Conservation (phyloP, 2,888 invertebrate genomes). For the Diaprepes abbreviatus region DNA sequence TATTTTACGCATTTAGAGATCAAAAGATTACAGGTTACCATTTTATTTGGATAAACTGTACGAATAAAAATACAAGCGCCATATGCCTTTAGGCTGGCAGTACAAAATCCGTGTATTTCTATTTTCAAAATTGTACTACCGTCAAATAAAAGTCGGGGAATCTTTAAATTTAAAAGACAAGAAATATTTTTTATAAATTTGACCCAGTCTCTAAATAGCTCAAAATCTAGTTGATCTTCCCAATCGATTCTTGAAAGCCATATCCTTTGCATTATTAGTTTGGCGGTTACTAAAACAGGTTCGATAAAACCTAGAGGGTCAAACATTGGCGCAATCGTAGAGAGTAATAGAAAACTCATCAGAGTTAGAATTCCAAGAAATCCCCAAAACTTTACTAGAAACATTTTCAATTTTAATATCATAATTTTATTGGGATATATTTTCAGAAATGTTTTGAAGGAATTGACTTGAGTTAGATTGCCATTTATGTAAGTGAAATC, state of each 20-base stretch:
- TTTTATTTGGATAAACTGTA: too few relatives aligned
- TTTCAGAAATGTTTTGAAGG: background rate
- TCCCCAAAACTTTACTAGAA: conserved; percentile 36
- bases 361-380: conserved; percentile 30
- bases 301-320: conserved; percentile 45
- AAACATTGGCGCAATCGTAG: conserved; percentile 34
- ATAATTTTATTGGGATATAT: background rate
- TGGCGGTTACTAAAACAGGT: conserved; percentile 36
- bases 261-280: conserved; percentile 41
- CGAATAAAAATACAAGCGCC: conserved; percentile 47
- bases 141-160: conserved; percentile 38
- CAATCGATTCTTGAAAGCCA: conserved; percentile 41
- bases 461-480: conserved; percentile 27
- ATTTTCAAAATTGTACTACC: background rate
- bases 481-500: conserved; percentile 42
- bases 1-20: too few relatives aligned
- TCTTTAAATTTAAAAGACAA: conserved; percentile 20
- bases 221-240: conserved; percentile 22
- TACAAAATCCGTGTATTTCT: conserved; percentile 50
- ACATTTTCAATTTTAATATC: conserved; percentile 19
- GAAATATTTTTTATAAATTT: conserved; percentile 22
- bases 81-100: conserved; percentile 48
- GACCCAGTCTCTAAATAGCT: conserved; percentile 6
- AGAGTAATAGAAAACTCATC: conserved; percentile 37
- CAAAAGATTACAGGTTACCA: too few relatives aligned